phyloP scores from a whole-genome alignment of 1,140 invertebrate species.

The Andricus grossulariae region DNA sequence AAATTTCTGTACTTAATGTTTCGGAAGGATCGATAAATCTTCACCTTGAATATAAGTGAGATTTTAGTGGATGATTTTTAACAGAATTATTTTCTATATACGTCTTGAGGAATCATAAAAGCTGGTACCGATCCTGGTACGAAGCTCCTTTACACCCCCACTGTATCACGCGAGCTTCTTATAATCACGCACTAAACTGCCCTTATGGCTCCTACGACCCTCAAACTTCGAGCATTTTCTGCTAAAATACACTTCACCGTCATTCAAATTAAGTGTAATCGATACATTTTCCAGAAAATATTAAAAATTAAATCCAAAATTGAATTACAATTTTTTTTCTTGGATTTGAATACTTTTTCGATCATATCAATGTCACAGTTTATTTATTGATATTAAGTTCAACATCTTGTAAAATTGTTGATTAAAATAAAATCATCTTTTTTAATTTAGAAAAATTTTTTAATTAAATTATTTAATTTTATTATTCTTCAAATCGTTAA shows the following conservation, averaged over 20 bases:
- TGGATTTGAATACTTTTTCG: no score
- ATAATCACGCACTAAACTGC: slow-evolving; percentile 46
- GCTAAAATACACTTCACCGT: neutral
- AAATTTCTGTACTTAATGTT: neutral
- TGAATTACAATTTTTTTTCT: no score
- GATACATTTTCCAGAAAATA: neutral
- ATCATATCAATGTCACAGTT: no score
- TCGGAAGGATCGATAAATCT: neutral
- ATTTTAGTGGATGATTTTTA: slow-evolving; percentile 10
- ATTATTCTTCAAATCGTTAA: no score
- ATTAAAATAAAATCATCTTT: no score
- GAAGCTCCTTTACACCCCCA: slow-evolving; percentile 49
- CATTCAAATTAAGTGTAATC: neutral
- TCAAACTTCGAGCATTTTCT: slow-evolving; percentile 5
- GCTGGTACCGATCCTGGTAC: slow-evolving; percentile 62
- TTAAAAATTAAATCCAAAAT: neutral
- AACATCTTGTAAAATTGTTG: no score
- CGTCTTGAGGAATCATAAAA: slow-evolving; percentile 41
- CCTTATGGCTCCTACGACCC: neutral
- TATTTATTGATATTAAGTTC: no score
- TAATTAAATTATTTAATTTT: no score
- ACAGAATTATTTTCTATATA: slow-evolving; percentile 33
- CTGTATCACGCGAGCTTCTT: slow-evolving; percentile 46
- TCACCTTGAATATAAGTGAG: neutral
- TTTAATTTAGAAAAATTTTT: no score